Conservation (phyloP, 2,888 invertebrate genomes). For the Tromatobia lineatoria region DNA sequence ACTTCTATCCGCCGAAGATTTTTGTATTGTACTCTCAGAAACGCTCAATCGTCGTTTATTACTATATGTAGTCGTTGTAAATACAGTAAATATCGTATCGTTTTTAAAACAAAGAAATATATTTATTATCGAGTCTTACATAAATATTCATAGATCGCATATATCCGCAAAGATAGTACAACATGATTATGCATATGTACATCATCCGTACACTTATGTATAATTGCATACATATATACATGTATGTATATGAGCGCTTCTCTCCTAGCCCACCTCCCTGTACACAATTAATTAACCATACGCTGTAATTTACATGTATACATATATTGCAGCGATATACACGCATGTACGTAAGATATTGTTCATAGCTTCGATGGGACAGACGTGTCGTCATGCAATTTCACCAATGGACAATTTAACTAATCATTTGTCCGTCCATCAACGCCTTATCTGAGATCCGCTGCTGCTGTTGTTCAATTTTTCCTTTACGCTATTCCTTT, state of each 20-base stretch:
- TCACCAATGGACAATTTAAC: slow-evolving; percentile 33
- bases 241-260: slow-evolving; percentile 59
- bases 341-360: slow-evolving; percentile 58
- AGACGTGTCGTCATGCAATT: slow-evolving; percentile 27
- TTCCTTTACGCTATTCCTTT: slow-evolving; percentile 44
- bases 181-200: slow-evolving; percentile 73
- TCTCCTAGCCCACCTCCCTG: slow-evolving; percentile 69
- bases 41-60: not conserved
- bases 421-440: slow-evolving; percentile 18
- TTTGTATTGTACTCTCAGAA: not conserved
- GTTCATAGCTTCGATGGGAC: slow-evolving; percentile 49
- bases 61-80: slow-evolving; percentile 28
- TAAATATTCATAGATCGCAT: slow-evolving; percentile 71
- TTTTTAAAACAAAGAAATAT: slow-evolving; percentile 76
- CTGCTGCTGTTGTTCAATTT: slow-evolving; percentile 47
- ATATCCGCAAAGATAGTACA: slow-evolving; percentile 72
- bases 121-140: slow-evolving; percentile 81
- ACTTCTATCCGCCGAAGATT: not conserved
- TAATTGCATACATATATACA: slow-evolving; percentile 71
- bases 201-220: slow-evolving; percentile 68
- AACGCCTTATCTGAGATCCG: slow-evolving; percentile 10
- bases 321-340: slow-evolving; percentile 74
- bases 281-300: slow-evolving; percentile 78
- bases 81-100: slow-evolving; percentile 48
- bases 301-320: slow-evolving; percentile 74